phyloP scores from a whole-genome alignment of 2,888 invertebrate species.

The Azorinus chamasolen region DNA sequence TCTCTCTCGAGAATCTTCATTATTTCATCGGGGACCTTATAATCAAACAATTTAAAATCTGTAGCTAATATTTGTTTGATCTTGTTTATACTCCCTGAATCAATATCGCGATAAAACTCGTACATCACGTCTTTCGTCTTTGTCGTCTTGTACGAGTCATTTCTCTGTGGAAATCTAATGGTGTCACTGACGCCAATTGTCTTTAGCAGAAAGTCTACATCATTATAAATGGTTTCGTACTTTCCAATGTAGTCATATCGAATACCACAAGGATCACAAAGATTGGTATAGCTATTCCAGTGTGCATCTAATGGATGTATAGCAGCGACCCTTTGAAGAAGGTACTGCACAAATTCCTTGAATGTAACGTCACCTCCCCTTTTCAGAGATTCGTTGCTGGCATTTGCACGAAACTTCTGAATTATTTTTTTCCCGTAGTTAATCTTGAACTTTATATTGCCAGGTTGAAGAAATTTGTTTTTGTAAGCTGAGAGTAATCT shows the following conservation, averaged over 20 bases:
- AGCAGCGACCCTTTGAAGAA: slow-evolving; percentile 87
- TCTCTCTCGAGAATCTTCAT: background rate
- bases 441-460: slow-evolving; percentile 87
- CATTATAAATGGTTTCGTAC: slow-evolving; percentile 94
- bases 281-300: slow-evolving; percentile 93
- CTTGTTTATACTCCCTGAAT: no score
- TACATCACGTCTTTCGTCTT: slow-evolving; percentile 91
- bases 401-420: slow-evolving; percentile 91
- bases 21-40: no score
- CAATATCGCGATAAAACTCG: slow-evolving; percentile 91
- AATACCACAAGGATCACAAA: slow-evolving; percentile 95
- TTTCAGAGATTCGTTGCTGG: slow-evolving; percentile 87
- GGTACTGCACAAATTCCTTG: slow-evolving; percentile 93
- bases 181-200: slow-evolving; percentile 64
- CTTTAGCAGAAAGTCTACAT: slow-evolving; percentile 88
- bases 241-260: slow-evolving; percentile 96
- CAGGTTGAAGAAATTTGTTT: slow-evolving; percentile 91
- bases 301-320: slow-evolving; percentile 92
- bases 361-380: slow-evolving; percentile 94
- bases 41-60: no score
- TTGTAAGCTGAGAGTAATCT: slow-evolving; percentile 95
- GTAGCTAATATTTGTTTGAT: no score
- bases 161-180: slow-evolving; percentile 78
- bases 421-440: slow-evolving; percentile 91
- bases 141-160: slow-evolving; percentile 86